Base-by-base conservation (phyloP, 2,888 invertebrate species). In the Cremastinae sp. region DNA sequence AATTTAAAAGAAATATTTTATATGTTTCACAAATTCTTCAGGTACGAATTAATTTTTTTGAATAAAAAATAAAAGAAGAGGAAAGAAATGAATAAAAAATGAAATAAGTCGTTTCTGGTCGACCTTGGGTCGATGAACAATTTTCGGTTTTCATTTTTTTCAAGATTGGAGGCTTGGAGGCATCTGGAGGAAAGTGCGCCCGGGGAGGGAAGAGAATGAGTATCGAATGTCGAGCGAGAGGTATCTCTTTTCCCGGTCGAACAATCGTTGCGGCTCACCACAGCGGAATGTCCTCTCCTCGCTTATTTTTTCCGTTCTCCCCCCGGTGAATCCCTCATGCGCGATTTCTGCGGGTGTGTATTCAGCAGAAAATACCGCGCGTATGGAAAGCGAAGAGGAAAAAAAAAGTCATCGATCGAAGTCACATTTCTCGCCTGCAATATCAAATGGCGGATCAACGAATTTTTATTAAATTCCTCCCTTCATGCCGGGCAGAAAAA, bases 181-280 rank as follows among this genome's bases (percentile, higher is more conserved):
- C 28, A 16, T 65, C 28, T 12, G 41, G 14, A 22, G 20, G 56
- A 43, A 64, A 62, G 64, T 64, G 72, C 36, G 75, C 72, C 51
- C 45, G 22, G 18, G 54, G 43, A 22, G 5, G 28, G 2, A 28
- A 53, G 47, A n/a, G n/a, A n/a, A 18, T 69, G 28, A 73, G 76
- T 76, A 76, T 76, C 76, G 73, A 73, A 73, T 76, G 69, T 76
- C 76, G 69, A 76, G 73, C 73, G 65, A 65, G 47, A 43, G 36
- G 73, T 76, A 73, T 70, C 58, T 64, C 59, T 76, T 76, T 76
- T 76, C 76, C 62, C 76, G 73, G 41, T 54, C 73, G 76, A 76
- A 76, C 76, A 76, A 76, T 70, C 76, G 76, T 70, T 76, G 76
- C 65, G 76, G 76, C 73, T 53, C 41, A 65, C 76, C 73, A 65